Evolutionary conservation across 2,888 invertebrate genomes (phyloP).

Genomic region (Lottia scabra): DNA sequence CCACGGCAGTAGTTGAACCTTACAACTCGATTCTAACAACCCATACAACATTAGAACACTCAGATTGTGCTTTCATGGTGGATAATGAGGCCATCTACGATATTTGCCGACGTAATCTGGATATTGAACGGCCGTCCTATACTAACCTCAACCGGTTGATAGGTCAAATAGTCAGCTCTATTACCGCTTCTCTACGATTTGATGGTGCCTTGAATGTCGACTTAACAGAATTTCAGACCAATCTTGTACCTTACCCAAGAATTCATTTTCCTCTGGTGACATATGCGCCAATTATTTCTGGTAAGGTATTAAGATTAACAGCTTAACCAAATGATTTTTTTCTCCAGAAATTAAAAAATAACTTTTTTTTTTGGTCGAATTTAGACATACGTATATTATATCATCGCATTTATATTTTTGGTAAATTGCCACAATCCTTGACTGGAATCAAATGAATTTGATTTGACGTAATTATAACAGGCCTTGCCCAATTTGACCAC

Average conservation of each 20-base stretch:
- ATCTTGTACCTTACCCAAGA: constrained; percentile 60
- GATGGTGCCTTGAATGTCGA: constrained; percentile 72
- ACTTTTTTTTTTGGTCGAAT: too few relatives aligned
- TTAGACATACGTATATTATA: too few relatives aligned
- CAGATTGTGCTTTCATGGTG: constrained; percentile 95
- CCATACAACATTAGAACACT: constrained; percentile 92
- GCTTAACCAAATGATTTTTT: too few relatives aligned
- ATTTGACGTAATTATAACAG: too few relatives aligned
- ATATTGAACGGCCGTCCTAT: constrained; percentile 86
- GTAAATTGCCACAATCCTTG: too few relatives aligned
- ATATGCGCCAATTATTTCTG: constrained; percentile 90
- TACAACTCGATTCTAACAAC: constrained; percentile 97
- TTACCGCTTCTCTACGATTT: constrained; percentile 70
- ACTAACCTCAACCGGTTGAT: constrained; percentile 92
- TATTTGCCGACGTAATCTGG: constrained; percentile 84
- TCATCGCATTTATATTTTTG: too few relatives aligned
- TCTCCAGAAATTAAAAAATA: too few relatives aligned
- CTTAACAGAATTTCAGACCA: constrained; percentile 71
- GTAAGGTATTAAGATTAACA: too few relatives aligned
- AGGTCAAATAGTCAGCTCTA: constrained; percentile 79
- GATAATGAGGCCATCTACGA: constrained; percentile 93
- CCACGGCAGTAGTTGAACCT: constrained; percentile 93
- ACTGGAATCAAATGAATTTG: too few relatives aligned
- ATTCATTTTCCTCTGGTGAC: constrained; percentile 89
- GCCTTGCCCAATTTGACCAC: too few relatives aligned